Evolutionary conservation across 2,797 vertebrate genomes (phyloP).

Genomic region (Poecilia wingei): DNA sequence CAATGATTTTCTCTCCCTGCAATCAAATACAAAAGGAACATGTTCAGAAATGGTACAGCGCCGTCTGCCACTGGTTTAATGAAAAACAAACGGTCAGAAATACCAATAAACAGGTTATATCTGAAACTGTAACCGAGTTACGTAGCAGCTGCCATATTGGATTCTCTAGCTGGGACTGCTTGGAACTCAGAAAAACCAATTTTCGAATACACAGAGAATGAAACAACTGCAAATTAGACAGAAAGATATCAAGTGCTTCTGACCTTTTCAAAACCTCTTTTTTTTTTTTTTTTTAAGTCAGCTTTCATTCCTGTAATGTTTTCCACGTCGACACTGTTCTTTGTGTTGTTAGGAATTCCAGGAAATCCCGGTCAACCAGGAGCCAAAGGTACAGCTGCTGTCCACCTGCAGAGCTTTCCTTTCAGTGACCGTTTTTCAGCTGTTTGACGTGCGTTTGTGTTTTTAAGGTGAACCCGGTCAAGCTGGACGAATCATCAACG

Average conservation of each 20-base stretch:
- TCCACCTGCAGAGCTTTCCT: not conserved
- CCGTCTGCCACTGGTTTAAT: not conserved
- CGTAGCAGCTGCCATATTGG: not conserved
- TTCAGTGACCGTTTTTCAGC: not conserved
- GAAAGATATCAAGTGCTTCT: not conserved
- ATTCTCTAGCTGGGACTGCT: not conserved
- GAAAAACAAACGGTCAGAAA: not conserved
- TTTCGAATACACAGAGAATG: not conserved
- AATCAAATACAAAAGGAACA: not conserved
- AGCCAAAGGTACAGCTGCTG: constrained; percentile 81
- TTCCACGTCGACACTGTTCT: not conserved
- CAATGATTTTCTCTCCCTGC: not conserved
- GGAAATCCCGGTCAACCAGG: constrained; percentile 89
- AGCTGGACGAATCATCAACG: constrained; percentile 87
- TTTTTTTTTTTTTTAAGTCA: not conserved
- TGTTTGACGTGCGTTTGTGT: constrained; percentile 22
- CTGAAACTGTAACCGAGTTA: not conserved
- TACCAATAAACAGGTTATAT: not conserved
- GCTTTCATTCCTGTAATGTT: not conserved
- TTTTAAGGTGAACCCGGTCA: constrained; percentile 87
- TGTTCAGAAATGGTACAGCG: not conserved
- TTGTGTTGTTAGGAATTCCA: constrained; percentile 82
- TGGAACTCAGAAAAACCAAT: not conserved
- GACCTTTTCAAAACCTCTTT: not conserved
- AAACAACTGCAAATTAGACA: not conserved